Evolutionary conservation across 2,888 invertebrate genomes (phyloP).

Genomic region (Steinernema hermaphroditum): DNA sequence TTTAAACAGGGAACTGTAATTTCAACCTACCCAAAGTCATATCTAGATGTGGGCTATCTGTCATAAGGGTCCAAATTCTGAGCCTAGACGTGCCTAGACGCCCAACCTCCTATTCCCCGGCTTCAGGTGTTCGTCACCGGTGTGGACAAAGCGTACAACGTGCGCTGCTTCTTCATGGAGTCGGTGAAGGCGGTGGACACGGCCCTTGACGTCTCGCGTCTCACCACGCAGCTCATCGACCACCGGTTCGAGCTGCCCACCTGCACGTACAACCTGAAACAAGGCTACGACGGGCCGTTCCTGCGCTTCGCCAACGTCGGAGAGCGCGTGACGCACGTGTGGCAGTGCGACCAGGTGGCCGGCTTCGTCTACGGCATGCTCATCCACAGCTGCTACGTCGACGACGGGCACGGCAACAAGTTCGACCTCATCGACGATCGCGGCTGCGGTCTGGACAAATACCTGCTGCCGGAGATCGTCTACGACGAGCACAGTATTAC

Average conservation of each 20-base stretch:
- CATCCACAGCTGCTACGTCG: constrained; percentile 66
- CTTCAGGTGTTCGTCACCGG: constrained; percentile 63
- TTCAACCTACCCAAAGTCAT: too few species aligned
- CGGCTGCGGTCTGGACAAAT: constrained; percentile 61
- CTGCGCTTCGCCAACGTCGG: constrained; percentile 48
- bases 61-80: background rate
- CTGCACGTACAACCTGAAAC: constrained; percentile 62
- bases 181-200: constrained; percentile 62
- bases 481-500: constrained; percentile 45
- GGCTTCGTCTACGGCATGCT: constrained; percentile 63
- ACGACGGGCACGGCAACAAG: constrained; percentile 65
- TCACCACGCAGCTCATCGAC: constrained; percentile 61
- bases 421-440: constrained; percentile 64
- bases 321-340: constrained; percentile 63
- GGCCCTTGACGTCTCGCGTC: constrained; percentile 61
- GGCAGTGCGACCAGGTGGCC: constrained; percentile 63
- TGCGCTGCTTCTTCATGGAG: constrained; percentile 66
- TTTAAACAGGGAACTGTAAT: too few species aligned
- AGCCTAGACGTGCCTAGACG: too few species aligned
- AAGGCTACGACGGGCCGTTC: constrained; percentile 46
- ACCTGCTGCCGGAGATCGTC: constrained; percentile 53
- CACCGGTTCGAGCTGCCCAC: constrained; percentile 62
- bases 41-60: too few species aligned
- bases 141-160: constrained; percentile 63
- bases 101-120: background rate